phyloP scores from a whole-genome alignment of 2,797 vertebrate species.

The Poeciliopsis gracilis region DNA sequence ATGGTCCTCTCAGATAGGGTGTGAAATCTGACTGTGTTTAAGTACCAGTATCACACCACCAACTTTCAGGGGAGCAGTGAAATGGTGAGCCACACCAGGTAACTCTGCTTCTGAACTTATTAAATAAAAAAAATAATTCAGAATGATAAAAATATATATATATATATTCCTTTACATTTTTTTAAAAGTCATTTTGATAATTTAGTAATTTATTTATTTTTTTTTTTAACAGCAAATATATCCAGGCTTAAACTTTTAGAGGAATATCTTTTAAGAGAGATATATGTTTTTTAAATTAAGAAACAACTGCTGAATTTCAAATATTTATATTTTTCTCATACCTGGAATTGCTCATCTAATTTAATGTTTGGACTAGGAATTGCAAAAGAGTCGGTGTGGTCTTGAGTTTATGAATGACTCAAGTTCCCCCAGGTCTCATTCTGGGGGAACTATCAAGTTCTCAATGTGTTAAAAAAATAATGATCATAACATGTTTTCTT shows the following conservation, averaged over 20 bases:
- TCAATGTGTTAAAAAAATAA: neutral
- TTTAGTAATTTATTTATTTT: neutral
- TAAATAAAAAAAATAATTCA: neutral
- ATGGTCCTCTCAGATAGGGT: conserved; percentile 1
- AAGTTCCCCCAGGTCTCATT: neutral
- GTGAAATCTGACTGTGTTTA: conserved; percentile 8
- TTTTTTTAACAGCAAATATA: no score
- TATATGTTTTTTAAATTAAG: no score
- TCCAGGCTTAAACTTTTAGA: no score
- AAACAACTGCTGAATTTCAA: neutral
- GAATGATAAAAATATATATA: neutral
- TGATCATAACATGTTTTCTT: neutral
- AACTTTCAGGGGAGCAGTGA: conserved; percentile 43
- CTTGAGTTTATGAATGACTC: neutral
- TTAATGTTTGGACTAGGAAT: neutral
- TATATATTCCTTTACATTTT: neutral
- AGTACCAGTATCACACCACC: conserved; percentile 26
- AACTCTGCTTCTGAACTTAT: conserved; percentile 29
- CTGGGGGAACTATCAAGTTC: neutral
- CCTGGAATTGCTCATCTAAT: neutral
- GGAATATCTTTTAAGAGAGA: no score
- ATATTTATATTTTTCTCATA: neutral
- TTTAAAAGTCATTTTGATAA: neutral
- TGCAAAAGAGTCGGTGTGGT: neutral
- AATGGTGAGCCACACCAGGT: conserved; percentile 26